Conservation (phyloP, 2,888 invertebrate genomes). For the Venustoraphidia nigricollis region DNA sequence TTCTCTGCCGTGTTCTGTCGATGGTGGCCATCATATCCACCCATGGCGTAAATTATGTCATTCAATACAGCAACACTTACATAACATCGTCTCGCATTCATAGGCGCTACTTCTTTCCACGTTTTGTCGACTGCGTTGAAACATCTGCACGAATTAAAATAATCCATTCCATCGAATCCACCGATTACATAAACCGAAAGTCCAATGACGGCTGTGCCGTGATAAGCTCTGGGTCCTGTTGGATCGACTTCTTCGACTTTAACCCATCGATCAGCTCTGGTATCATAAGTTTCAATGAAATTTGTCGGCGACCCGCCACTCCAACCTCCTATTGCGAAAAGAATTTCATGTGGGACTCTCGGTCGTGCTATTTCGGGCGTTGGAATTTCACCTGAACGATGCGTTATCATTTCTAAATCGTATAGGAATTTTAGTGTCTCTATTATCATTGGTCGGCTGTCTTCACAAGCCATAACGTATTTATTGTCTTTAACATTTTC, state of each 20-base stretch:
- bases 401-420: constrained; percentile 78
- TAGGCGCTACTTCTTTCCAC: constrained; percentile 81
- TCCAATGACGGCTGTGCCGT: constrained; percentile 81
- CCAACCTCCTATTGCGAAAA: constrained; percentile 76
- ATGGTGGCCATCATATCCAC: constrained; percentile 75
- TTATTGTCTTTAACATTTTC: constrained; percentile 81
- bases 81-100: constrained; percentile 79
- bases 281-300: constrained; percentile 79
- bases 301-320: constrained; percentile 57
- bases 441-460: constrained; percentile 75
- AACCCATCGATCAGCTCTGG: constrained; percentile 80
- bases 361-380: constrained; percentile 74
- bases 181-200: constrained; percentile 79
- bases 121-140: constrained; percentile 71
- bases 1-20: constrained; percentile 76
- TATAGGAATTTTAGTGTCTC: constrained; percentile 84
- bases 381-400: constrained; percentile 61
- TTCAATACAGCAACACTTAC: constrained; percentile 69
- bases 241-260: constrained; percentile 67
- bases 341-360: constrained; percentile 73
- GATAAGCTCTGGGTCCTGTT: constrained; percentile 77
- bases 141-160: constrained; percentile 53
- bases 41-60: constrained; percentile 72
- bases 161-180: constrained; percentile 80
- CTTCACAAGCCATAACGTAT: constrained; percentile 68